Percentiles rank a stretch among this genome's conserved stretches.
Evolutionary conservation across 2,797 vertebrate genomes (phyloP).

Genomic region (Cuniculus paca): DNA sequence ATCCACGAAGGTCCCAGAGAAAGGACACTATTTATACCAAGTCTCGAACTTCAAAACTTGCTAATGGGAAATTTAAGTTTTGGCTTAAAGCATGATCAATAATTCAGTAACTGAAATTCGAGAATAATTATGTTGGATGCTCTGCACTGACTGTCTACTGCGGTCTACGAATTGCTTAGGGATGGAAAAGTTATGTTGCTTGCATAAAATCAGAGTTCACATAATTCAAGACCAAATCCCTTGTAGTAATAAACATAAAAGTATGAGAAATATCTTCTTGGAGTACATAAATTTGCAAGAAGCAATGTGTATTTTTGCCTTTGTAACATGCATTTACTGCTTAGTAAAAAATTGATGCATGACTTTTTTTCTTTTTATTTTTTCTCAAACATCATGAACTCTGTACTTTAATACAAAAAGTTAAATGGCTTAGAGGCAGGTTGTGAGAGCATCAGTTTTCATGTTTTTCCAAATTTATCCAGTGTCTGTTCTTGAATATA

Average conservation of each 20-base stretch:
- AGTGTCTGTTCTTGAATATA: not conserved
- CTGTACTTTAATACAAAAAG: not conserved
- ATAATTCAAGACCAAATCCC: slow-evolving; percentile 50
- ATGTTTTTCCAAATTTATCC: not conserved
- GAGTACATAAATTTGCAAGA: slow-evolving; percentile 44
- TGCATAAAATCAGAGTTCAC: slow-evolving; percentile 37
- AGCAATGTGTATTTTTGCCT: not conserved
- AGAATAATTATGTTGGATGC: slow-evolving; percentile 11
- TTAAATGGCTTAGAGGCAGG: not conserved
- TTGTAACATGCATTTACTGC: slow-evolving; percentile 29
- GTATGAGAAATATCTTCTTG: not conserved
- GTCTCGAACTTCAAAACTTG: not conserved
- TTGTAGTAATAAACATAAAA: slow-evolving; percentile 45
- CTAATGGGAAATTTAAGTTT: not conserved
- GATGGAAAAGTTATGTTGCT: not conserved
- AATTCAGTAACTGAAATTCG: slow-evolving; percentile 10
- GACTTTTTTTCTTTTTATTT: not conserved
- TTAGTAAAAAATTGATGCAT: slow-evolving; percentile 4
- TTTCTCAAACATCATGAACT: not conserved
- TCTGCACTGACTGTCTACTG: not conserved
- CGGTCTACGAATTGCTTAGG: not conserved
- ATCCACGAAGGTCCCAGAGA: not conserved
- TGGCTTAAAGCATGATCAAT: slow-evolving; percentile 40
- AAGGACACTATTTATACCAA: not conserved
- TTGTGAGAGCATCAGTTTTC: not conserved